Base-by-base conservation (phyloP, 2,888 invertebrate genomes). In the Trichogramma dendrolimi region DNA sequence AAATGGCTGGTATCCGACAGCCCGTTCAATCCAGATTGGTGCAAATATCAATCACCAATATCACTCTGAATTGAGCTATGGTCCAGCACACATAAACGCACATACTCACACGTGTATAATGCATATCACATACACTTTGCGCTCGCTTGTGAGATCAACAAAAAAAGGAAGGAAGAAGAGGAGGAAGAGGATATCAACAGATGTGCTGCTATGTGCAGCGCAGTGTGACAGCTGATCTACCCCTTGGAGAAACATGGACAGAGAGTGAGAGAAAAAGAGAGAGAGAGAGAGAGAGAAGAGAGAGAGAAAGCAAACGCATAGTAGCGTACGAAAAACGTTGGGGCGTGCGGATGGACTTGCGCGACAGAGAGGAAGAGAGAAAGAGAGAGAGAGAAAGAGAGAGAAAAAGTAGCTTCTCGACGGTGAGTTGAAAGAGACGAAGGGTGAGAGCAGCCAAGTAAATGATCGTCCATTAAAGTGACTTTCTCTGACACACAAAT, bases 391-490 rank as follows among this genome's bases (percentile, higher is more conserved):
- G 4, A 41, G 4, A 41, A 48, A 43, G 46, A 41, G 50, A 46
- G 60, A 60, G 54, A 62, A 62, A 58, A 57, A 60, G 46, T 44
- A 46, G 27, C 11, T 27, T 27, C 27, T 27, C 27, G 27, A 27
- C 66, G 65, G 63, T 46, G 60, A 46, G 55, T 54, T 38, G 57
- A 27, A 58, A 41, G 52, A 58, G 62, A 11, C 38, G 8, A 65
- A 64, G 66, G 56, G 64, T 63, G 70, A 68, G 73, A 27, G 27
- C 27, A 27, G 27, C 27, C 27, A 27, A 75, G 71, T 71, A 71
- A 75, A 76, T 75, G 74, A 75, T 75, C 69, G 75, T 72, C 76
- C 74, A 76, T 76, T 76, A 75, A 76, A 75, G 73, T 71, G 70
- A 71, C 73, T 70, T 61, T 51, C 5, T 27, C 27, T 27, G 27